Percentiles rank a stretch among this genome's conserved stretches.
Evolutionary conservation across 2,888 invertebrate genomes (phyloP).

Genomic region (Vesta saturnalis): DNA sequence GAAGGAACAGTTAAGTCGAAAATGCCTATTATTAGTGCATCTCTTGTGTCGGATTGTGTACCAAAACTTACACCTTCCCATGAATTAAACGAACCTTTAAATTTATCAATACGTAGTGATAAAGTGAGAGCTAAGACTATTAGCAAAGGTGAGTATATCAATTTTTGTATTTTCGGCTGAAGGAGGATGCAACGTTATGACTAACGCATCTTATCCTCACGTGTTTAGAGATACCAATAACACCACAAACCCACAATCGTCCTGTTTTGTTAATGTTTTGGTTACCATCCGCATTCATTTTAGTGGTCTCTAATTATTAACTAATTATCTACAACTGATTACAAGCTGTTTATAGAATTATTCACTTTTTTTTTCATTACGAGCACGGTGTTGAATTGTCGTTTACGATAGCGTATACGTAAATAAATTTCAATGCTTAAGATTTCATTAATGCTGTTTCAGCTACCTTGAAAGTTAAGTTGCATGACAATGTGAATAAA

Average conservation of each 20-base stretch:
- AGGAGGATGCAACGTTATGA: slow-evolving; percentile 17
- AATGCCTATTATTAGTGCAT: slow-evolving; percentile 39
- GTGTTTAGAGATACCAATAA: slow-evolving; percentile 29
- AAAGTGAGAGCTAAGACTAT: slow-evolving; percentile 55
- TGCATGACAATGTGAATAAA: slow-evolving; percentile 21
- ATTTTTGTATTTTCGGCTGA: background rate
- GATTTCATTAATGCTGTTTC: no score
- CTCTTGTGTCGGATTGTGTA: slow-evolving; percentile 42
- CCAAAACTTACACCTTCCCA: slow-evolving; percentile 45
- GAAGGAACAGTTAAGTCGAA: slow-evolving; percentile 41
- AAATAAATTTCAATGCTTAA: no score
- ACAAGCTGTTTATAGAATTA: slow-evolving; percentile 9
- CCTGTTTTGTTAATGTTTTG: slow-evolving; percentile 42
- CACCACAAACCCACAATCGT: slow-evolving; percentile 44
- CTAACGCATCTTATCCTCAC: slow-evolving; percentile 27
- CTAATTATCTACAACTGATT: slow-evolving; percentile 21
- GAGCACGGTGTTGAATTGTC: no score
- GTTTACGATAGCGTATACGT: no score
- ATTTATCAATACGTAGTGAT: slow-evolving; percentile 58
- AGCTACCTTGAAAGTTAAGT: slow-evolving; percentile 17
- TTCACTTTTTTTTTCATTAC: no score
- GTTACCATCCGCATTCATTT: slow-evolving; percentile 36
- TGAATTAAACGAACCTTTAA: slow-evolving; percentile 59
- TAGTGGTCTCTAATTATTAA: slow-evolving; percentile 16
- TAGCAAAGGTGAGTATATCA: slow-evolving; percentile 53